Conservation (phyloP, 2,888 invertebrate genomes). For the Coremacera marginata region DNA sequence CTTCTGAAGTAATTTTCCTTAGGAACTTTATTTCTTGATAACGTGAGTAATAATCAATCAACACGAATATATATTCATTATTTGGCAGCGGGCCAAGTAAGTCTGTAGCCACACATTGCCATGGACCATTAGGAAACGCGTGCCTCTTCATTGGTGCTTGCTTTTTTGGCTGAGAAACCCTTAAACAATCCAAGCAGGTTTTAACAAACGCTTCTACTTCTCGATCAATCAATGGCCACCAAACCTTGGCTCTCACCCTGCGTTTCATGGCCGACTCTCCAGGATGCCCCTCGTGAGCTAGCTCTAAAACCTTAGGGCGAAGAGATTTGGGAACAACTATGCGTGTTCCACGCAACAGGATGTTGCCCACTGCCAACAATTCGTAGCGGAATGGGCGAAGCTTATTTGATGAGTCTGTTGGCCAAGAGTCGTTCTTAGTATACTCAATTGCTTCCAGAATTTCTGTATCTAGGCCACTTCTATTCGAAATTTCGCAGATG, state of each 20-base stretch:
- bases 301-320: no score
- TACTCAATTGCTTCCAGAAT: no score
- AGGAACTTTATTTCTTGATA: neutral
- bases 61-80: neutral
- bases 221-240: neutral
- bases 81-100: neutral
- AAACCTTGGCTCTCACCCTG: neutral
- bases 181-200: constrained; percentile 32
- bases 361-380: no score
- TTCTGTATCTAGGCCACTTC: no score
- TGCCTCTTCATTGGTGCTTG: constrained; percentile 41
- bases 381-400: no score
- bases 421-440: no score
- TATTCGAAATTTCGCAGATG: no score
- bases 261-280: no score
- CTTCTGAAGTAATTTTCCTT: constrained; percentile 9
- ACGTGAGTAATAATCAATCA: constrained; percentile 6
- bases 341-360: no score
- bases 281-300: no score
- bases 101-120: neutral
- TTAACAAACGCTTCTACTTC: constrained; percentile 31
- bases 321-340: no score
- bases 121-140: neutral
- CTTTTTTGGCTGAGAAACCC: constrained; percentile 36
- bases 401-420: no score